phyloP scores from a whole-genome alignment of 2,888 invertebrate species.

The Scaptomyza parva region DNA sequence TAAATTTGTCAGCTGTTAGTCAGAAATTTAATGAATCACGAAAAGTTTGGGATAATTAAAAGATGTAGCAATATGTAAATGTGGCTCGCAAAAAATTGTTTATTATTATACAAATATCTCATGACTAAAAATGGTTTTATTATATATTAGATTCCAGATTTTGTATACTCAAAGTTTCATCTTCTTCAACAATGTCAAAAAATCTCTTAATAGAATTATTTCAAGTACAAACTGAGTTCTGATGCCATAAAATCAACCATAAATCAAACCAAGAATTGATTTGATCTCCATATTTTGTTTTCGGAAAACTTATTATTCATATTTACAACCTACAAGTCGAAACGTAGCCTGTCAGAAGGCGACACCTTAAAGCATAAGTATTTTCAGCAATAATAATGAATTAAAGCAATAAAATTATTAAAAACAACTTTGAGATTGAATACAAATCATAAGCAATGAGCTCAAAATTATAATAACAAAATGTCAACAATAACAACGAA shows the following conservation, averaged over 20 bases:
- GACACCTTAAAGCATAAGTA: constrained; percentile 44
- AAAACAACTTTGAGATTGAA: constrained; percentile 21
- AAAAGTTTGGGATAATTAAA: constrained; percentile 1
- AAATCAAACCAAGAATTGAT: background rate
- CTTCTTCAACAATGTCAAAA: too few species aligned
- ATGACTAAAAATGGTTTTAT: background rate
- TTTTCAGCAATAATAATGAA: constrained; percentile 58
- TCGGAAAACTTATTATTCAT: constrained; percentile 19
- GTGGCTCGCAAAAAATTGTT: too few species aligned
- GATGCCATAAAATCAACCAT: too few species aligned
- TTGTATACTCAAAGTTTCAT: too few species aligned
- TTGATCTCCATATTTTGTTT: constrained; percentile 3
- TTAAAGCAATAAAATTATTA: constrained; percentile 53
- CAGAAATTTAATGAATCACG: constrained; percentile 29
- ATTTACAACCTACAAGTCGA: constrained; percentile 32
- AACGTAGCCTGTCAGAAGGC: constrained; percentile 27
- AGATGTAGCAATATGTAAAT: background rate
- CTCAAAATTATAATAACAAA: constrained; percentile 68
- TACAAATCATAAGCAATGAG: constrained; percentile 44
- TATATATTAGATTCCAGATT: too few species aligned
- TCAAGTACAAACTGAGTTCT: background rate
- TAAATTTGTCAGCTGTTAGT: constrained; percentile 25
- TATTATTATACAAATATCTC: too few species aligned
- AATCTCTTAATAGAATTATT: too few species aligned
- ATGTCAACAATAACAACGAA: constrained; percentile 52